Base-by-base conservation (phyloP, 2,113 vertebrate genomes). In the Loxodonta africana region DNA sequence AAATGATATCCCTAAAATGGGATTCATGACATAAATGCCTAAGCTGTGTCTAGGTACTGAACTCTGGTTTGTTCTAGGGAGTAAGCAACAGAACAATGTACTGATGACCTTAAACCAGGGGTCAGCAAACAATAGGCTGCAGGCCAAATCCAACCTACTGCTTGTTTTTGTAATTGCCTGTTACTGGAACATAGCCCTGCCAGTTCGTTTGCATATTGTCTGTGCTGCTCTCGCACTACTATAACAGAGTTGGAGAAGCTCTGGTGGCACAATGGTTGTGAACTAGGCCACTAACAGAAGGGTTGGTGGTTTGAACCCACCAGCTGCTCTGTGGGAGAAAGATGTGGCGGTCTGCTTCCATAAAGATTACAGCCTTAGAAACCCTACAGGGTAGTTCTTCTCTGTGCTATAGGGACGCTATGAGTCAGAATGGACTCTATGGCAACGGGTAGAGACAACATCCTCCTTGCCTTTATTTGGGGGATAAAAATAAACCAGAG, bases 1-100 rank as follows among this genome's bases (percentile, higher is more conserved):
- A 37, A 95, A 95, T 76, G 28, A 15, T 57, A 83, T 83, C 48
- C 53, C 21, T 94, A 80, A 73, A 83, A 67, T 11, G 21, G 93
- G 28, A 83, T 89, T 33, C 21, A 48, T 86, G 12, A 81, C 44
- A 57, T 89, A 84, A 46, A 88, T 65, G 44, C 51, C 46, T 96
- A 82, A 71, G 1, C 26, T 88, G 12, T 48, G 2, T 37, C 25
- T 57, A 20, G 11, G 14, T 89, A 21, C 8, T 91, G 62, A 83
- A 77, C 12, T 91, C 25, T 26, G 46, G 60, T 12, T 44, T 81
- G 2, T 81, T 83, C 62, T 2, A 62, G 21, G 10, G 9, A 5
- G 11, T 81, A 60, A 96, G 1, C 1, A 30, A 63, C 26, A 88
- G 26, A 91, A 71, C 33, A 53, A 60, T 20, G 73, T 65, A 46